phyloP scores from a whole-genome alignment of 2,888 invertebrate genomes.

The Nomada ferruginata region DNA sequence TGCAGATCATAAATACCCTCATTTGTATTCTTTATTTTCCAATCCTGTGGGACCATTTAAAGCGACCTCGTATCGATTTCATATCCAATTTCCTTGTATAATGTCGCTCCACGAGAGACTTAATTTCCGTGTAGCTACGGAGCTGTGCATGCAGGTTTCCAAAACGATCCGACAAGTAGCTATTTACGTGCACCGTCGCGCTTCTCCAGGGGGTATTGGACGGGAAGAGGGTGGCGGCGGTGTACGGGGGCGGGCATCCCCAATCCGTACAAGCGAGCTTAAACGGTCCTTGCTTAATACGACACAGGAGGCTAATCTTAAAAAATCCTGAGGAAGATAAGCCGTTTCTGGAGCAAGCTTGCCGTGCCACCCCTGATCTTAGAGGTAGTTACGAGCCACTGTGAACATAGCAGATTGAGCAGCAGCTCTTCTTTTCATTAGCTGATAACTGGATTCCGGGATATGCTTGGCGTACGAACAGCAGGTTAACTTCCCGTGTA shows the following conservation, averaged over 20 bases:
- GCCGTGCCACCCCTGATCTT: conserved; percentile 56
- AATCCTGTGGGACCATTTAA: conserved; percentile 19
- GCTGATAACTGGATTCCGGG: conserved; percentile 79
- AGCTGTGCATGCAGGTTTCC: conserved; percentile 57
- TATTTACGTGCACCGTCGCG: conserved; percentile 80
- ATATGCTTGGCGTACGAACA: conserved; percentile 80
- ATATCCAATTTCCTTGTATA: conserved; percentile 49
- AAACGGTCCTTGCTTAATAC: conserved; percentile 82
- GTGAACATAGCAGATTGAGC: conserved; percentile 73
- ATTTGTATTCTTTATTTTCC: background rate
- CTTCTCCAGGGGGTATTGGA: conserved; percentile 59
- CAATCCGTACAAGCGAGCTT: conserved; percentile 71
- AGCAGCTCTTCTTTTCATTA: conserved; percentile 81
- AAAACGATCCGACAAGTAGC: conserved; percentile 84
- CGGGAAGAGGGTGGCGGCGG: conserved; percentile 13
- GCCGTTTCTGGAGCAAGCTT: conserved; percentile 69
- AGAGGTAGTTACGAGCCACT: conserved; percentile 69
- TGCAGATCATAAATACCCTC: background rate
- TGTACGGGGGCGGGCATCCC: conserved; percentile 49
- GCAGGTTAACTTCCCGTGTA: conserved; percentile 78
- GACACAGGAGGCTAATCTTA: conserved; percentile 83
- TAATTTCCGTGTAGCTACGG: conserved; percentile 54
- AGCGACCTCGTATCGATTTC: conserved; percentile 58
- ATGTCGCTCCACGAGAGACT: conserved; percentile 43
- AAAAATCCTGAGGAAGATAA: conserved; percentile 80